Base-by-base conservation (phyloP, 2,113 vertebrate genomes). In the Rhea americana region DNA sequence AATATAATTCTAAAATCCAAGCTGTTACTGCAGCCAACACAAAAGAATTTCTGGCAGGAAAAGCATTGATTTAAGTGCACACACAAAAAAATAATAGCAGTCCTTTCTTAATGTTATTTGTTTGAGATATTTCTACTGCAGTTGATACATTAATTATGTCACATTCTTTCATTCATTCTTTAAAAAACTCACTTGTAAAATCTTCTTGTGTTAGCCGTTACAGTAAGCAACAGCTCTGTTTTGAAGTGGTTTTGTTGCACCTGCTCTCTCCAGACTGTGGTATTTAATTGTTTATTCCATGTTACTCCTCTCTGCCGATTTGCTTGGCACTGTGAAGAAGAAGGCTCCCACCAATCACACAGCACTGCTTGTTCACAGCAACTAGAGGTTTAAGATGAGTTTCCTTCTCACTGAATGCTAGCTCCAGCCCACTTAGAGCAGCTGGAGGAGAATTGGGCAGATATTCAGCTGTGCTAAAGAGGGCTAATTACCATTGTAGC, bases 171-270 rank as follows among this genome's bases (percentile, higher is more conserved):
- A 2, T 53, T 85, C 16, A 32, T 37, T 89, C 80, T 96, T 77
- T 63, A 89, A 93, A 93, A 91, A 76, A 43, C 56, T 86, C 19
- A 13, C 32, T 90, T 70, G 61, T 88, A 92, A 92, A 77, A 75
- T 66, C 53, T 55, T 81, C 75, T 67, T 43, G 41, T 74, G 53
- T 2, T 39, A 91, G 43, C 68, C 43, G 56, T 43, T 39, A 24
- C 24, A 50, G 13, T 22, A 21, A 41, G 37, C 77, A 35, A 45
- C 39, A 59, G 53, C 87, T 61, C n/a, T 24, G 39, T 41, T 93
- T 17, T 85, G 67, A 92, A 93, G 93, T 67, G 86, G 77, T 79
- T 90, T 82, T 66, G 22, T 28, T 82, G 85, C 85, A 91, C 92
- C 92, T 92, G 92, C 78, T 84, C 73, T 83, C 79, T 66, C n/a